Evolutionary conservation across 2,888 invertebrate genomes (phyloP), one percentile per base, ranked within the genome.

Genomic region (Sycophila texana): DNA sequence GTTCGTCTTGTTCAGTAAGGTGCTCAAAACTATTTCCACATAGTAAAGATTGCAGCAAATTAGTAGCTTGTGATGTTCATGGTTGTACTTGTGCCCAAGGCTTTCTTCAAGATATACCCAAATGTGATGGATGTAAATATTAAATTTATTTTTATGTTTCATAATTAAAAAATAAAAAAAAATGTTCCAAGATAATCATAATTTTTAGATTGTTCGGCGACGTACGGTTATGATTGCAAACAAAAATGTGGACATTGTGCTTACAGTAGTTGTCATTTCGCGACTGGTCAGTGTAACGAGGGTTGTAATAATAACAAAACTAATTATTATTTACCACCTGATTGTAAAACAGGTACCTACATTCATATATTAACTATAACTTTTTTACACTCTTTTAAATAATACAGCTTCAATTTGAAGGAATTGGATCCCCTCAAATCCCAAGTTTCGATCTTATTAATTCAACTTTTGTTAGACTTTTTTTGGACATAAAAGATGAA

Each of bases 161-260:
- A n/a, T 53, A 13, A 16, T 61, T n/a, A 30, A 13, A 7, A 61
- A 4, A 10, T 39, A n/a, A 61, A 16, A 0, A 16, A 10, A 61
- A 30, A 14, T 61, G 13, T 1, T 47, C n/a, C 12, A 63, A 30
- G 2, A 53, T 12, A 12, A 14, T 22, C 22, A 10, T 20, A 16
- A 10, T 20, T 81, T 80, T 30, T 68, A 86, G 86, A 14, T 26
- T 87, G 87, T 77, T 2, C 22, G 4, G 0, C 0, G 4, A 78
- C 3, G 4, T 89, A 86, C 47, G 89, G 88, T 5, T 82, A 84
- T 20, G 82, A 81, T 49, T 89, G 89, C 65, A 72, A 77, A 18
- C 39, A 84, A 20, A 66, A 16, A 7, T 88, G 88, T 65, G 84
- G 84, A 10, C 53, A 75, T n/a, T 88, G 88, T 51, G 0, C 58